Base-by-base conservation (phyloP, 2,113 vertebrate genomes). In the Myrmophylax atrothorax region DNA sequence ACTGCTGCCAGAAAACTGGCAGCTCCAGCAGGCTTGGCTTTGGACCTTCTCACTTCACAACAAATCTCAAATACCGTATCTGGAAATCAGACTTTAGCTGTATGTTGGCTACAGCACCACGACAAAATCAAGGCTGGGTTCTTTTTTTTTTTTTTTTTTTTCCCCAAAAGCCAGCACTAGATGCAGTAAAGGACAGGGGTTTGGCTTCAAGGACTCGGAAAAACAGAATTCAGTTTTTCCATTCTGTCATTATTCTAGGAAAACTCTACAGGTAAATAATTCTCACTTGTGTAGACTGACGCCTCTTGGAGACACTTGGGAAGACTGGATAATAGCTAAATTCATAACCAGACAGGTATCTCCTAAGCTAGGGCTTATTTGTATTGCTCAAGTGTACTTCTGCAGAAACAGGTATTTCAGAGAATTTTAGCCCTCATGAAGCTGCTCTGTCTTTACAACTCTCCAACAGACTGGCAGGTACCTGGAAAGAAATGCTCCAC, bases 211-310 rank as follows among this genome's bases (percentile, higher is more conserved):
- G 73, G 42, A 58, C 60, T 84, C 0, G 3, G 94, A 93, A 95
- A 96, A 94, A 87, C 28, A 90, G 38, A 91, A 72, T 76, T 92
- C 76, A 86, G 18, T 81, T 96, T 95, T 96, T 94, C 92, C 91
- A 92, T 79, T 79, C 76, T 73, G 81, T 87, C 89, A 89, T 50
- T 67, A 79, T 68, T 91, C 53, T 78, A 81, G 46, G n/a, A 73
- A 85, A 90, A 72, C 3, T 67, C 55, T 78, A 58, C 72, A 96
- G 64, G 70, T 96, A 90, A 81, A 4, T 64, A 93, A 60, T 35
- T 56, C 38, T 84, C 12, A 4, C 37, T 53, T 60, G 60, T 85
- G 74, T 89, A 68, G 26, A 31, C 13, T 29, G 69, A 82, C 0
- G 2, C 29, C 37, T 87, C 81, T 87, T 73, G 78, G 73, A 97